Percentiles rank a stretch among this genome's conserved stretches.
Evolutionary conservation across 2,888 invertebrate species (phyloP).

Genomic region (Teinopalpus imperialis): DNA sequence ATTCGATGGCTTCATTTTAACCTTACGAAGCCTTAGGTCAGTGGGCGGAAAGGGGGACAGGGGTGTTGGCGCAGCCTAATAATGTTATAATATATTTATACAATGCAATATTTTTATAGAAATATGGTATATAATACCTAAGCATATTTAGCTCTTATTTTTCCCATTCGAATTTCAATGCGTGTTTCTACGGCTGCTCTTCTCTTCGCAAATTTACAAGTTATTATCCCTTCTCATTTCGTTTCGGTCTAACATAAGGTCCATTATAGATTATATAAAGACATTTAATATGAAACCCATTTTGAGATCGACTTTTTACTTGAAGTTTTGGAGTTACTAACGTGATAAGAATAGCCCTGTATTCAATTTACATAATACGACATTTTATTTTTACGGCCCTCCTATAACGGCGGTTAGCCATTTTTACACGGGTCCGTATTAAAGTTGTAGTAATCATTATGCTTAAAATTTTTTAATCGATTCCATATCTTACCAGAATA

Average conservation of each 20-base stretch:
- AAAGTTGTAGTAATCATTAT: conserved; percentile 1
- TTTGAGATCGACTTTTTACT: not conserved
- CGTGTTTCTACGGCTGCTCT: no score
- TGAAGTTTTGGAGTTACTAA: not conserved
- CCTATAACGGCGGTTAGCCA: conserved; percentile 9
- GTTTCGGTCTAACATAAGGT: no score
- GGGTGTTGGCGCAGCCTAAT: not conserved
- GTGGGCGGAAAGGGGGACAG: not conserved
- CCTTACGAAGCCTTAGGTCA: conserved; percentile 28
- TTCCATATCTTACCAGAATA: conserved; percentile 3
- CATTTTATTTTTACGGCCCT: conserved; percentile 13
- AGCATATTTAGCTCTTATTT: no score
- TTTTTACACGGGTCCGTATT: conserved; percentile 8
- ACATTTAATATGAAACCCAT: conserved; percentile 3
- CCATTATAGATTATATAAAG: conserved; percentile 2
- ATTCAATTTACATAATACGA: conserved; percentile 13
- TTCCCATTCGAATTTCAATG: no score
- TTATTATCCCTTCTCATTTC: no score
- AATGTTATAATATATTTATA: conserved; percentile 11
- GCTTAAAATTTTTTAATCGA: conserved; percentile 17
- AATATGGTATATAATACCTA: no score
- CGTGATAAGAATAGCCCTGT: conserved; percentile 11
- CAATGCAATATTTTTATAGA: conserved; percentile 2
- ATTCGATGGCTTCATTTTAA: conserved; percentile 61
- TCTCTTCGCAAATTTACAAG: no score